Base-by-base conservation (phyloP, 2,113 vertebrate genomes). In the Vanacampus margaritifer region DNA sequence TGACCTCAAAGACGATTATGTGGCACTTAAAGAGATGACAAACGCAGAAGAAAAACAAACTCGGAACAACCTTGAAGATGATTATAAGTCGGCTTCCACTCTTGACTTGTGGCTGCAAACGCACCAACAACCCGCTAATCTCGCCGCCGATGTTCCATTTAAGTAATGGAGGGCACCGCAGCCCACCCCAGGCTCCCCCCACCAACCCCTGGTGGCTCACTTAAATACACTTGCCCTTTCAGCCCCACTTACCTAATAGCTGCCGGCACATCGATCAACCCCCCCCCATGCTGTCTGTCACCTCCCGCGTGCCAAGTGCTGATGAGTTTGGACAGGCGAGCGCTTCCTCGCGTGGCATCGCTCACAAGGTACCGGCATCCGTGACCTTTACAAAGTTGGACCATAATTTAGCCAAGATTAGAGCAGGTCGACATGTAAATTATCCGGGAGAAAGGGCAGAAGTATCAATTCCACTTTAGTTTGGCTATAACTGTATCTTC, bases 181-280 rank as follows among this genome's bases (percentile, higher is more conserved):
- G 45, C 45, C 16, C 16, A 46, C 45, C 45, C 45, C 43, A 21
- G 46, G 48, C 45, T 3, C 16, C 16, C 21, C 7, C 48, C 19
- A 13, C 19, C 19, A 51, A 9, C 48, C 48, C 48, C 48, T 23
- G 23, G 76, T 17, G 76, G 73, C 80, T 84, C 71, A 79, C 78
- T 89, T 80, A 80, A 87, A 81, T 79, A 79, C 74, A 86, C 88
- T 84, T 90, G 89, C 85, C 90, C 90, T 93, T 93, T 93, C 84
- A 78, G 89, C 84, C 84, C 83, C 87, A 87, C 90, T 92, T 92
- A 67, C 85, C 89, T 91, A 83, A 89, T 88, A 82, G 88, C 84
- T 73, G 84, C 88, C 54, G 79, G 86, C 81, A 88, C 91, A 93
- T 93, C 92, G 91, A 94, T 93, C 88, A 88, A 70, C 83, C 79